Base-by-base conservation (phyloP, 1,140 invertebrate genomes). In the Kradibia gibbosae region DNA sequence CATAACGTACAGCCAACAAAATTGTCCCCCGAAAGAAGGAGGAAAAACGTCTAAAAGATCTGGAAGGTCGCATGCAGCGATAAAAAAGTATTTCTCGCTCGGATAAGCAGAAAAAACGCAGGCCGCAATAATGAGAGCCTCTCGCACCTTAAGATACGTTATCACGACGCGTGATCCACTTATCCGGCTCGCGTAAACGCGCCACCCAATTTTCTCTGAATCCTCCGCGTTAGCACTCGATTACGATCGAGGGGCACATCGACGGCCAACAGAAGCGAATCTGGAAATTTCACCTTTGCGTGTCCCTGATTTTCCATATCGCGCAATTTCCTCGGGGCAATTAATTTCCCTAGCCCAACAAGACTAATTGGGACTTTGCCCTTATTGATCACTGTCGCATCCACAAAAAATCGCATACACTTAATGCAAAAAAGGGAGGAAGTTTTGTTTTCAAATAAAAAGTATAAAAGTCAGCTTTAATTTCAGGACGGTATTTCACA, bases 101-200 rank as follows among this genome's bases (percentile, higher is more conserved):
- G 45, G 7, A 10, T 7, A 17, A 48, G 45, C 45, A 10, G 45
- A 48, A 48, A 48, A 48, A 7, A 53, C 50, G 10, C 3, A 48
- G 15, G 4, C 3, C 15, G 50, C 50, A 3, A 53, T 53, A 17
- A 53, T 53, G 15, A 22, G 50, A 53, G 50, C 50, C 50, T 53
- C 15, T 22, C 50, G 50, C 15, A 22, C 50, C 15, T 5, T 22
- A 53, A 22, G 53, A 67, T 62, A 83, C 72, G 82, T 82, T 78
- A 82, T 76, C 75, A 36, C 78, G 57, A 53, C 80, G 62, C 75
- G 84, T 86, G 87, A 88, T 86, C 84, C 86, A 87, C 83, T 87
- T 86, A 85, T 48, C 17, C 72, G 82, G 83, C 82, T 20, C 22
- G 36, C 34, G 28, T 42, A 71, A 78, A 83, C 87, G 87, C 71